Evolutionary conservation across 2,888 invertebrate species (phyloP).

Genomic region (Pseudococcus viburni): DNA sequence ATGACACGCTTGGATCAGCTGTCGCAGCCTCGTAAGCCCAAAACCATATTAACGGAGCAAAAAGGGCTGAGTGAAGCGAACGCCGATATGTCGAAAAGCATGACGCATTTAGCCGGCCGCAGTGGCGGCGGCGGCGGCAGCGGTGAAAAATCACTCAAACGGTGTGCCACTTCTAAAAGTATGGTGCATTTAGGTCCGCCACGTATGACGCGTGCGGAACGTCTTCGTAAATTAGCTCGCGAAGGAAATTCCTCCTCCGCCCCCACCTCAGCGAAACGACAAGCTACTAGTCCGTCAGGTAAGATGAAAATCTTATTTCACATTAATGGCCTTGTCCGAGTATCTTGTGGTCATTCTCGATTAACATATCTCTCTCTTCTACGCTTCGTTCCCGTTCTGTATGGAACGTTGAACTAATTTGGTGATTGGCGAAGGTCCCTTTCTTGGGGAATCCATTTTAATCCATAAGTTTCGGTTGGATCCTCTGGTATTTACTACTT

Average conservation of each 20-base stretch:
- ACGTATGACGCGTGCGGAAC: conserved; percentile 72
- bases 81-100: conserved; percentile 72
- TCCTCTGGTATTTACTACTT: not conserved
- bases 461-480: not conserved
- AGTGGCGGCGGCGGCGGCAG: conserved; percentile 71
- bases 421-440: conserved; percentile 20
- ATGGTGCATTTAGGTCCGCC: conserved; percentile 70
- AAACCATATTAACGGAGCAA: conserved; percentile 66
- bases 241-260: conserved; percentile 67
- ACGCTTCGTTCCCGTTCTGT: conserved; percentile 1
- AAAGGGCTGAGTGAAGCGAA: conserved; percentile 57
- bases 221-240: conserved; percentile 71
- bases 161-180: conserved; percentile 69
- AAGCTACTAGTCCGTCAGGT: conserved; percentile 65
- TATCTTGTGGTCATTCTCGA: conserved; percentile 25
- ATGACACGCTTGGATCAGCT: conserved; percentile 93
- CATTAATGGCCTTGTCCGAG: not conserved
- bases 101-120: conserved; percentile 77
- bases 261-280: conserved; percentile 64
- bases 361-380: conserved; percentile 9
- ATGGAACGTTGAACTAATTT: conserved; percentile 21
- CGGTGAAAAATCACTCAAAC: conserved; percentile 69
- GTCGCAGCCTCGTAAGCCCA: conserved; percentile 77
- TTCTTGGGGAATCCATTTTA: not conserved
- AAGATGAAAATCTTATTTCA: conserved; percentile 39